phyloP scores from a whole-genome alignment of 1,140 invertebrate species.

The Pseudoatta argentina region DNA sequence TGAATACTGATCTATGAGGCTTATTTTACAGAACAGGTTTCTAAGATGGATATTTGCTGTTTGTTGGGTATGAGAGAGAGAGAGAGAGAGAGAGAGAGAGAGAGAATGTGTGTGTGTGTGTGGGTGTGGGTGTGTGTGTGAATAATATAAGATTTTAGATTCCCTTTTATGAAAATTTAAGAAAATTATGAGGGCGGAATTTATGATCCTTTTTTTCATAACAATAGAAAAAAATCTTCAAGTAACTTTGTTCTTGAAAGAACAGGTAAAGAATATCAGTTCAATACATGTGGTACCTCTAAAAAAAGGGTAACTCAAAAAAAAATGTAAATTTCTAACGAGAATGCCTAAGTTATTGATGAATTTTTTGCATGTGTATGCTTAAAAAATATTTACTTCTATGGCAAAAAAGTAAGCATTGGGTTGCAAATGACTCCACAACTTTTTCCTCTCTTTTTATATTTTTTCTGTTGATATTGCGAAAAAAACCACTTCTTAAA shows the following conservation, averaged over 20 bases:
- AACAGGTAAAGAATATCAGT: slow-evolving; percentile 21
- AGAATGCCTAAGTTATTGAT: slow-evolving; percentile 48
- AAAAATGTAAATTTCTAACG: slow-evolving; percentile 61
- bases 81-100: no score
- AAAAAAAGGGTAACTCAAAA: slow-evolving; percentile 53
- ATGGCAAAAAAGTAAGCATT: neutral
- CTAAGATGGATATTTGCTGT: neutral
- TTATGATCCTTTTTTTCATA: neutral
- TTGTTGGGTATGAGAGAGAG: no score
- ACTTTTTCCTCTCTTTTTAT: slow-evolving; percentile 10
- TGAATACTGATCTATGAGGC: no score
- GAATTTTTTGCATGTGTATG: neutral
- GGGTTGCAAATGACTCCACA: neutral
- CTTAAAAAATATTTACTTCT: slow-evolving; percentile 4
- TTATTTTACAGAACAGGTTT: no score
- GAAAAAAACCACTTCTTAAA: neutral
- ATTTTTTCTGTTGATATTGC: neutral
- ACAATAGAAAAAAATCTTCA: slow-evolving; percentile 5
- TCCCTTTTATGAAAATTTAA: neutral
- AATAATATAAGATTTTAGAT: no score
- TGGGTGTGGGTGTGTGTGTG: no score
- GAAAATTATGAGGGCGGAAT: neutral
- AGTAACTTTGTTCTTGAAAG: slow-evolving; percentile 60
- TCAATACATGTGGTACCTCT: neutral
- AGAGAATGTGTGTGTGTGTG: no score